Evolutionary conservation across 2,113 vertebrate species (phyloP), one percentile per base, ranked within the genome.

Genomic region (Pseudois nayaur): DNA sequence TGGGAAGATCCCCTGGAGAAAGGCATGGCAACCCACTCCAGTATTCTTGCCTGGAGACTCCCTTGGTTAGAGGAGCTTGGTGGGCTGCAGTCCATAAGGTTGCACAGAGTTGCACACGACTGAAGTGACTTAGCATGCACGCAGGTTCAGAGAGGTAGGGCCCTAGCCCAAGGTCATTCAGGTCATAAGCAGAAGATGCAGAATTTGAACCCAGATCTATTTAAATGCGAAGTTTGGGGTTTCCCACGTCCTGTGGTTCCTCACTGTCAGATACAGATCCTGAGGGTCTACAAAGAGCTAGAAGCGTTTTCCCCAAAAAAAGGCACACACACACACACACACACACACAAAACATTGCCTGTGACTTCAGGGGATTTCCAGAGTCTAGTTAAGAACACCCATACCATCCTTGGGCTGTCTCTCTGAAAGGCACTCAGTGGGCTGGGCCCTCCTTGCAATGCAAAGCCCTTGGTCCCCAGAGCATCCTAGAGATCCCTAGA

Each of bases 401-500:
- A 15, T 5, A 1, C 54, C 12, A 6, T 48, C 45, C 12, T 16
- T 23, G 13, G 9, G 1, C 45, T 29, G 25, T 55, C 25, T 84
- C 25, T 59, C 54, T 52, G n/a, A 13, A 59, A 25, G 11, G 43
- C 0, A 12, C 33, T 31, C 5, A 12, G 0, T 17, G 67, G 57
- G 31, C 59, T 52, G 19, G 19, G 31, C 29, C 14, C 54, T 79
- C 67, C n/a, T 33, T 29, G 45, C 31, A 67, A 67, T 33, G n/a
- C 27, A 17, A 31, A 1, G 1, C 19, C n/a, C 6, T 15, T 25
- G 48, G 50, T 17, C 48, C 82, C 12, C 3, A 36, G 16, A 45
- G 31, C 11, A 19, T 29, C 36, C 29, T 27, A n/a, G 16, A 83
- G 43, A 57, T 12, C 19, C 16, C 21, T 48, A 23, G n/a, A 74